Percentiles rank a stretch among this genome's conserved stretches.
Evolutionary conservation across 1,140 invertebrate species (phyloP).

Genomic region (Drosophila equinoxialis): DNA sequence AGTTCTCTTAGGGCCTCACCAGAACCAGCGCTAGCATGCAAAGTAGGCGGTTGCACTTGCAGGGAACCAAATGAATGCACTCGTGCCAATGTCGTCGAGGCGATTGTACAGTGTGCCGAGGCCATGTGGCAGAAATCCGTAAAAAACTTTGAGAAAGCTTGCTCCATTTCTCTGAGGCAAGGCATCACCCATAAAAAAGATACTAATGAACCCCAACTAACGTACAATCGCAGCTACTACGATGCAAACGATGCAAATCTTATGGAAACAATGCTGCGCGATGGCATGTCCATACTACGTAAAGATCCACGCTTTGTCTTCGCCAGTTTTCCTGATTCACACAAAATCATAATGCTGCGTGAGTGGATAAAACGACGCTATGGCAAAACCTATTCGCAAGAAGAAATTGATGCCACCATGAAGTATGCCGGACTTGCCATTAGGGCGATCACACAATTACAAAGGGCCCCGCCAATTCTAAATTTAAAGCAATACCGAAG

Average conservation of each 20-base stretch:
- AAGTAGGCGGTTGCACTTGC: background rate
- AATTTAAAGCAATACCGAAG: background rate
- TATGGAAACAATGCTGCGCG: slow-evolving; percentile 34
- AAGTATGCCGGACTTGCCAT: background rate
- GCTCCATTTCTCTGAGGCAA: too few relatives aligned
- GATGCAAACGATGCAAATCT: slow-evolving; percentile 27
- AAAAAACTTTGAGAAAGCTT: background rate
- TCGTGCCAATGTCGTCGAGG: slow-evolving; percentile 23
- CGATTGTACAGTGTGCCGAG: slow-evolving; percentile 35
- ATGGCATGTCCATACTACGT: slow-evolving; percentile 22
- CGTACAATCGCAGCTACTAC: slow-evolving; percentile 2
- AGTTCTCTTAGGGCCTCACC: background rate
- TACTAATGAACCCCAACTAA: background rate
- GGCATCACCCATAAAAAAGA: background rate
- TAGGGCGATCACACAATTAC: background rate
- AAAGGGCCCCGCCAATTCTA: background rate
- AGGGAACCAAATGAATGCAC: slow-evolving; percentile 10
- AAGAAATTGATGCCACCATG: background rate
- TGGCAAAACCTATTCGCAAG: slow-evolving; percentile 27
- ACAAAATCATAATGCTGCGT: slow-evolving; percentile 23
- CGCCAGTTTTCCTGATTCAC: slow-evolving; percentile 37
- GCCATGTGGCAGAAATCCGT: slow-evolving; percentile 35
- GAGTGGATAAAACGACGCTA: slow-evolving; percentile 48
- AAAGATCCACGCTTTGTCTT: slow-evolving; percentile 42
- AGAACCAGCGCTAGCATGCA: too few relatives aligned